Conservation (phyloP, 2,888 invertebrate genomes). For the Meandrusa payeni region DNA sequence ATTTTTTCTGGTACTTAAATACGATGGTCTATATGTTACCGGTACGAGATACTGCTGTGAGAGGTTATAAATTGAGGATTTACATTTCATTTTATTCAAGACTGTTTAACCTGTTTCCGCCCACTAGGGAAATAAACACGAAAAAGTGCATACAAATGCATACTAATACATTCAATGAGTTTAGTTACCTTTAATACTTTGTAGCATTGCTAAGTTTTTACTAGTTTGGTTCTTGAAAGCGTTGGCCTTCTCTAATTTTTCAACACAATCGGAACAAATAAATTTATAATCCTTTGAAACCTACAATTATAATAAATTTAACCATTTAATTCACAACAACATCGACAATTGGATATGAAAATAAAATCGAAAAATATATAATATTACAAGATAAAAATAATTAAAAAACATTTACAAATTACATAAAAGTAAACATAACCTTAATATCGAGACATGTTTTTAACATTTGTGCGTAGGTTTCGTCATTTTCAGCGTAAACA, state of each 20-base stretch:
- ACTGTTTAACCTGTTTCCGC: too few species aligned
- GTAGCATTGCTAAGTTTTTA: slow-evolving; percentile 52
- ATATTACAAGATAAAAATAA: slow-evolving; percentile 1
- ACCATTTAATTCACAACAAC: too few species aligned
- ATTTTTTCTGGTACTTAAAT: too few species aligned
- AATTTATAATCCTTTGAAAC: slow-evolving; percentile 57
- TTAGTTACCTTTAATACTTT: slow-evolving; percentile 54
- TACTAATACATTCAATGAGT: too few species aligned
- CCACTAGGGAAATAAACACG: too few species aligned
- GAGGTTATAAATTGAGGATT: too few species aligned
- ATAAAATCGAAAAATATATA: slow-evolving; percentile 9
- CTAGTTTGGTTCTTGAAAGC: slow-evolving; percentile 54
- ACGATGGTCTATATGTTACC: too few species aligned
- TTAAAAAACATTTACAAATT: slow-evolving; percentile 11
- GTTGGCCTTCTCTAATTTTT: slow-evolving; percentile 50
- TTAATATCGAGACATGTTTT: slow-evolving; percentile 69
- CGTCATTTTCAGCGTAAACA: slow-evolving; percentile 61
- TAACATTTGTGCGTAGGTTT: slow-evolving; percentile 69
- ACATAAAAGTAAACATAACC: slow-evolving; percentile 42
- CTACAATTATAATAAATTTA: slow-evolving; percentile 36
- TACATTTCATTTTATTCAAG: too few species aligned
- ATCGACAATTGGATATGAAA: not conserved
- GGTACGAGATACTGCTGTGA: too few species aligned
- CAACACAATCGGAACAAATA: slow-evolving; percentile 57
- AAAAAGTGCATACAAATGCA: too few species aligned